Percentiles rank a stretch among this genome's conserved stretches.
Conservation (phyloP, 2,113 vertebrate species). For the Odontophorus gujanensis region DNA sequence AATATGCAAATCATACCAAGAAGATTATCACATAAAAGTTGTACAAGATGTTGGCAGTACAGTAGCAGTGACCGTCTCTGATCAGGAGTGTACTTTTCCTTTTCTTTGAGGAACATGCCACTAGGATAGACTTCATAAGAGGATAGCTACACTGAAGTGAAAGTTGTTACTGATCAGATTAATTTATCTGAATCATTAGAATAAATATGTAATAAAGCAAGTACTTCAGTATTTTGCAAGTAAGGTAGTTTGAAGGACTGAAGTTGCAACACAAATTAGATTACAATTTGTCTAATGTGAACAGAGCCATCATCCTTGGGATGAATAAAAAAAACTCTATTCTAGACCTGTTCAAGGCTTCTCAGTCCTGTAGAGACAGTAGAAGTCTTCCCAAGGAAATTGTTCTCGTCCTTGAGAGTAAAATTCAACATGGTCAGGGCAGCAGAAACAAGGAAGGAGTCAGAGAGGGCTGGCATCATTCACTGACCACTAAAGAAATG, state of each 20-base stretch:
- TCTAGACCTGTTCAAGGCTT: neutral
- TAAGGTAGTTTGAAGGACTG: neutral
- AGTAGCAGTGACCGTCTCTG: neutral
- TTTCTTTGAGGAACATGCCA: neutral
- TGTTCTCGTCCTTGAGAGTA: neutral
- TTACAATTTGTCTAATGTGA: neutral
- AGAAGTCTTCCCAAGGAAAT: neutral
- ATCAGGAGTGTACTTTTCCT: neutral
- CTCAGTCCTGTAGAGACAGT: neutral
- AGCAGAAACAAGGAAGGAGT: neutral
- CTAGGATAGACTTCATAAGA: neutral
- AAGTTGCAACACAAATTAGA: neutral
- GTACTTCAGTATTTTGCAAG: neutral
- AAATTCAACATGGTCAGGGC: neutral
- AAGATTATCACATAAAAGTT: neutral
- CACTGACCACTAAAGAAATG: rapidly evolving
- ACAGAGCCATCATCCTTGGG: neutral
- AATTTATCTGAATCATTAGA: neutral
- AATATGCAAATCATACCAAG: neutral
- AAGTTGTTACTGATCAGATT: neutral
- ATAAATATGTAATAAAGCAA: neutral
- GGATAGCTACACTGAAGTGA: neutral
- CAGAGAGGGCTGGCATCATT: rapidly evolving
- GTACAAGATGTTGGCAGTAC: neutral
- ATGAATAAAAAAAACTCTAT: neutral